phyloP scores from a whole-genome alignment of 2,888 invertebrate species.

The Acrobasis suavella region DNA sequence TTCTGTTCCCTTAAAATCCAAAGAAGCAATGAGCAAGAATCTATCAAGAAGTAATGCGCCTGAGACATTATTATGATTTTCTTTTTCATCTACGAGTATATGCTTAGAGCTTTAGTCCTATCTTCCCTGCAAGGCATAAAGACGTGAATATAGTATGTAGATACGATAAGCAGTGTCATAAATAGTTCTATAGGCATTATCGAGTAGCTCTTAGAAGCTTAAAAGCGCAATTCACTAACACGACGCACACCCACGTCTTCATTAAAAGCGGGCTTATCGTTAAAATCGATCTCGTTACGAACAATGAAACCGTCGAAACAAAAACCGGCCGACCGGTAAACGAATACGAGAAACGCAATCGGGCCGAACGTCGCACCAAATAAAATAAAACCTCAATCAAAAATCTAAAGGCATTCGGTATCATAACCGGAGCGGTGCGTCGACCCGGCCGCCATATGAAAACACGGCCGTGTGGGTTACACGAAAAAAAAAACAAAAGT shows the following conservation, averaged over 20 bases:
- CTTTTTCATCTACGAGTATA: no score
- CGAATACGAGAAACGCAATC: conserved; percentile 79
- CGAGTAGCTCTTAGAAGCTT: conserved; percentile 27
- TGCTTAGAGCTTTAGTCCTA: no score
- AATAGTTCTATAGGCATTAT: neutral
- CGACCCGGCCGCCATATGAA: conserved; percentile 72
- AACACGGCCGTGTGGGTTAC: conserved; percentile 72
- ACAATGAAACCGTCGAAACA: conserved; percentile 79
- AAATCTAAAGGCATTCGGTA: conserved; percentile 76
- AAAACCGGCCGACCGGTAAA: conserved; percentile 73
- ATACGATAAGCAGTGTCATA: no score
- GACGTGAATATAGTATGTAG: no score
- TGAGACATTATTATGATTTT: no score
- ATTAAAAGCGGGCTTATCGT: conserved; percentile 74
- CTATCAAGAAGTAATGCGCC: no score
- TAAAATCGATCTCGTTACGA: conserved; percentile 78
- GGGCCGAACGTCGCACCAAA: conserved; percentile 71
- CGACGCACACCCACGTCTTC: conserved; percentile 74
- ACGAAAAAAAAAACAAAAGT: conserved; percentile 75
- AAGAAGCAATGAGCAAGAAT: no score
- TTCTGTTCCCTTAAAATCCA: no score
- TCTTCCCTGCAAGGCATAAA: no score
- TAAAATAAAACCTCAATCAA: conserved; percentile 81
- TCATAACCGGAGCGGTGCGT: conserved; percentile 77
- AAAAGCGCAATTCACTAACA: conserved; percentile 48